A percentile compares a stretch with the other conserved stretches of the same genome.
Evolutionary conservation across 2,113 vertebrate genomes (phyloP).

Genomic region (Myotis lucifugus): DNA sequence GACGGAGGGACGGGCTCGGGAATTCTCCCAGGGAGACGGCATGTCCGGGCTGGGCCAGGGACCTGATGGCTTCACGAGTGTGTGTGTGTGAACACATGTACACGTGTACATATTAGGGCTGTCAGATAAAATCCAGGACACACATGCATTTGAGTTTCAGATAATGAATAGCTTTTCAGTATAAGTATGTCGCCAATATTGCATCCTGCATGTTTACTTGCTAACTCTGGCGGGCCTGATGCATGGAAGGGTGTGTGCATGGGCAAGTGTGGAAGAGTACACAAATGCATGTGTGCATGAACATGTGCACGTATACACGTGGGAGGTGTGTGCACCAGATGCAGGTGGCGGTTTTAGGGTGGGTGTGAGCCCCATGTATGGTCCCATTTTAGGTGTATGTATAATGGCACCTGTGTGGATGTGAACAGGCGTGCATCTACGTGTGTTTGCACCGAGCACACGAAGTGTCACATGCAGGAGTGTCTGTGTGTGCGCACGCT

Average conservation of each 20-base stretch:
- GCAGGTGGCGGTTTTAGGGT: background rate
- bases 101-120: background rate
- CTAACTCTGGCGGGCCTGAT: background rate
- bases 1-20: background rate
- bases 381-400: too few relatives aligned
- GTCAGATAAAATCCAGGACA: background rate
- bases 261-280: background rate
- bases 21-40: background rate
- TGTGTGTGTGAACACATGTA: background rate
- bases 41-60: background rate
- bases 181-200: background rate
- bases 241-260: background rate
- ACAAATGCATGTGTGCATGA: too few relatives aligned
- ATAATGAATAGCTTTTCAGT: background rate
- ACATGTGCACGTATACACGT: rapidly evolving
- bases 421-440: background rate
- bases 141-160: background rate
- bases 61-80: rapidly evolving
- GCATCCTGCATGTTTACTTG: background rate
- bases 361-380: background rate
- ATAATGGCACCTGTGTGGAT: background rate
- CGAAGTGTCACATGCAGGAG: rapidly evolving
- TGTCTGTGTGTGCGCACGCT: rapidly evolving
- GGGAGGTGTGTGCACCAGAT: rapidly evolving
- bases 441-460: too few relatives aligned